phyloP scores from a whole-genome alignment of 2,888 invertebrate species.

The Drosophila eohydei region DNA sequence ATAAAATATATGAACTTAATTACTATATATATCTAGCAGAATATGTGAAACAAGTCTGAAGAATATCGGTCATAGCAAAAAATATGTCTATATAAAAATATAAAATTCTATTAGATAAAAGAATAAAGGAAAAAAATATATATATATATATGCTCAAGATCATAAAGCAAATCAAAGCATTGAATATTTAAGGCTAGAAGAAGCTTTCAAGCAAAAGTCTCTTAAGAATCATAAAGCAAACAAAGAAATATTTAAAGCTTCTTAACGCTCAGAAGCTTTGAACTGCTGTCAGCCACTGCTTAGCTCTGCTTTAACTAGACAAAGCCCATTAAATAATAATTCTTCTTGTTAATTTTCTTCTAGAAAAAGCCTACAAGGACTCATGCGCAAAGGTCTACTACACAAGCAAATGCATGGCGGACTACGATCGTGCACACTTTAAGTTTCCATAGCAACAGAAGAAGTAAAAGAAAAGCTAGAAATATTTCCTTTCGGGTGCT shows the following conservation, averaged over 20 bases:
- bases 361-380: constrained; percentile 82
- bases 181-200: neutral
- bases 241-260: neutral
- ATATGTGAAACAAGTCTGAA: too few species aligned
- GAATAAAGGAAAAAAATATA: too few species aligned
- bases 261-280: neutral
- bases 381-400: constrained; percentile 80
- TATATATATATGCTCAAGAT: too few species aligned
- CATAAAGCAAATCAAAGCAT: too few species aligned
- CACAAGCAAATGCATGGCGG: constrained; percentile 79
- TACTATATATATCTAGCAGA: too few species aligned
- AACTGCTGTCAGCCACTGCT: neutral
- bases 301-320: neutral
- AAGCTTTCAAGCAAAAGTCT: neutral
- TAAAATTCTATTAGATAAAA: too few species aligned
- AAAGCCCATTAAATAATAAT: constrained; percentile 2
- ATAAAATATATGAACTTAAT: too few species aligned
- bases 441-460: constrained; percentile 75
- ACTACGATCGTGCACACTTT: constrained; percentile 74
- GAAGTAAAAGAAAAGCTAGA: constrained; percentile 2
- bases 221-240: neutral
- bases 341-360: constrained; percentile 1
- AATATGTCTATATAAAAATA: too few species aligned
- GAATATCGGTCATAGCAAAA: too few species aligned
- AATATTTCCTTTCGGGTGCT: neutral